Evolutionary conservation across 2,797 vertebrate genomes (phyloP), one percentile per base, ranked within the genome.

Genomic region (Lepus townsendii): DNA sequence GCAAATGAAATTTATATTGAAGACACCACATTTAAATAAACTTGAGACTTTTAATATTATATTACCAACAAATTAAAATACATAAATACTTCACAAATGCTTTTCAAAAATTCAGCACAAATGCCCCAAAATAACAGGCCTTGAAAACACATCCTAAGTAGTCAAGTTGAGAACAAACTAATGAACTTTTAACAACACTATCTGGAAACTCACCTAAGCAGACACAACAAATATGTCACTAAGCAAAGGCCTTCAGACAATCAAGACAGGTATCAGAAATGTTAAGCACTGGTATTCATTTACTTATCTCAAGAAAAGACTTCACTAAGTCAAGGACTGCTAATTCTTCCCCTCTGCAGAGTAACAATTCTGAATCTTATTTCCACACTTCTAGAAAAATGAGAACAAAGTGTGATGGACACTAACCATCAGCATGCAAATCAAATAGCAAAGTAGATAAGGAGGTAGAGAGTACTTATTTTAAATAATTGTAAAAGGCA

Each of bases 121-220:
- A 75, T 68, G 52, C 10, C 14, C 30, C 71, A 88, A 75, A 47
- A 13, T 50, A 96, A 92, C 17, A 73, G 35, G 86, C 10, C 72
- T 90, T 90, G 20, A 60, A 96, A 95, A 94, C n/a, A 91, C 12
- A 94, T 54, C 62, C 65, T 93, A 20, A 57, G 22, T n/a, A 93
- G 24, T 86, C 35, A 90, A 85, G 30, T 19, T 92, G 63, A 94
- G 32, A 72, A 57, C 32, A 92, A 4, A 12, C 7, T 88, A 93
- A 91, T 19, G 68, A 76, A 30, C 19, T 77, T 77, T 63, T 13
- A 90, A 80, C 63, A 91, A 85, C 26, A 47, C 50, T 85, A 84
- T 79, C 11, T 32, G n/a, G 52, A 63, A 93, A 93, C 57, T 95
- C 77, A 92, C 35, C 35, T 69, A 93, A 79, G 32, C 27, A 83